phyloP scores from a whole-genome alignment of 2,797 vertebrate genomes.

The Sciurus carolinensis region DNA sequence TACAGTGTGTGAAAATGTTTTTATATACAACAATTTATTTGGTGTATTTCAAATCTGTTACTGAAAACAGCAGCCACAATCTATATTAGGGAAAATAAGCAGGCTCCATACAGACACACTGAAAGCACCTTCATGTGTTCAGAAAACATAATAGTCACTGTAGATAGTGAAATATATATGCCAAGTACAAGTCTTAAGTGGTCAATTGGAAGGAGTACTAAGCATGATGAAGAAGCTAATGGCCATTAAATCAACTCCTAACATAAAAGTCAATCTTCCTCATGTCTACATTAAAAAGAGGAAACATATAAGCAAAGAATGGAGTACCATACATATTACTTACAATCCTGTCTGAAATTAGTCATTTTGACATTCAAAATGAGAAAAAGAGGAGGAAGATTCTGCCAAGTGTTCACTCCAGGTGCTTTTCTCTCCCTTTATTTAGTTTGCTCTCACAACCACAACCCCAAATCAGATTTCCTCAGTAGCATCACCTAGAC shows the following conservation, averaged over 20 bases:
- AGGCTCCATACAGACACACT: background rate
- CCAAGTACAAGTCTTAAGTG: background rate
- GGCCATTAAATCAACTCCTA: background rate
- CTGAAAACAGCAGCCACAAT: background rate
- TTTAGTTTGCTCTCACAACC: background rate
- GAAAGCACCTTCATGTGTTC: background rate
- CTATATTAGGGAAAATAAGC: background rate
- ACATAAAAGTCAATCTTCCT: background rate
- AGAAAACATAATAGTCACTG: background rate
- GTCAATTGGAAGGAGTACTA: background rate
- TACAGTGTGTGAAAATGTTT: background rate
- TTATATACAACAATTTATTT: background rate
- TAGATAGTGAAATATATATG: background rate
- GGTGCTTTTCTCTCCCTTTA: background rate
- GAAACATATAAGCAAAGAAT: background rate
- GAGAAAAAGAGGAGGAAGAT: background rate
- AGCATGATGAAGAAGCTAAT: background rate
- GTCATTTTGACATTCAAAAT: slow-evolving; percentile 30
- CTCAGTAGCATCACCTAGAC: background rate
- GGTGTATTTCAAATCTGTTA: background rate
- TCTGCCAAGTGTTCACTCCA: background rate
- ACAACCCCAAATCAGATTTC: background rate
- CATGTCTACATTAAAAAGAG: background rate
- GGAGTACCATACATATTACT: background rate
- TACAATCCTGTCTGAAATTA: background rate